phyloP scores from a whole-genome alignment of 2,797 vertebrate species.

The Okamejei kenojei region DNA sequence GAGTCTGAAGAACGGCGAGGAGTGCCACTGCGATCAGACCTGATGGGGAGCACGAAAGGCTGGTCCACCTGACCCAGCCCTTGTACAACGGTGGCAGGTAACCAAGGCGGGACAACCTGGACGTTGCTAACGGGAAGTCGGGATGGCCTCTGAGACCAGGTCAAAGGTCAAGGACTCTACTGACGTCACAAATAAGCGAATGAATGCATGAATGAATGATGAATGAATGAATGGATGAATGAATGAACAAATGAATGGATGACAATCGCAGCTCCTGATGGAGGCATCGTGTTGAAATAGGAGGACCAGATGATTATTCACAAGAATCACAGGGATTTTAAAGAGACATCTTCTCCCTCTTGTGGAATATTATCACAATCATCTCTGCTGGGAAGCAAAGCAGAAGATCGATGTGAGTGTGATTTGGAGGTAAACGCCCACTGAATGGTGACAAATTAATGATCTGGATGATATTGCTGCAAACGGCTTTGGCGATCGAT shows the following conservation, averaged over 20 bases:
- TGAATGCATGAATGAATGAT: neutral
- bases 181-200: conserved; percentile 23
- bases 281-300: neutral
- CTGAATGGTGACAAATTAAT: neutral
- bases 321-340: conserved; percentile 30
- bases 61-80: neutral
- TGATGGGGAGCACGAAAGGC: neutral
- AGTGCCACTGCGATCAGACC: neutral
- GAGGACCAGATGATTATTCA: conserved; percentile 27
- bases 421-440: neutral
- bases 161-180: conserved; percentile 28
- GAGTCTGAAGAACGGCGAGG: neutral
- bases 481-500: neutral
- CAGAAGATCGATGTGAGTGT: conserved; percentile 12
- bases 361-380: conserved; percentile 26
- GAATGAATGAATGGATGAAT: too few relatives aligned
- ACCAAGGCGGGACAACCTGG: neutral
- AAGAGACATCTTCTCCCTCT: conserved; percentile 36
- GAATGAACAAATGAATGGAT: conserved; percentile 4
- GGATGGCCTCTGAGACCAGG: conserved; percentile 31
- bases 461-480: conserved; percentile 11
- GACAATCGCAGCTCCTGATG: conserved; percentile 19
- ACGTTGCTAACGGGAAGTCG: conserved; percentile 9
- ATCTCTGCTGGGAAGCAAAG: conserved; percentile 19
- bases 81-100: neutral